Evolutionary conservation across 2,113 vertebrate genomes (phyloP).

Genomic region (Oreotrochilus melanogaster): DNA sequence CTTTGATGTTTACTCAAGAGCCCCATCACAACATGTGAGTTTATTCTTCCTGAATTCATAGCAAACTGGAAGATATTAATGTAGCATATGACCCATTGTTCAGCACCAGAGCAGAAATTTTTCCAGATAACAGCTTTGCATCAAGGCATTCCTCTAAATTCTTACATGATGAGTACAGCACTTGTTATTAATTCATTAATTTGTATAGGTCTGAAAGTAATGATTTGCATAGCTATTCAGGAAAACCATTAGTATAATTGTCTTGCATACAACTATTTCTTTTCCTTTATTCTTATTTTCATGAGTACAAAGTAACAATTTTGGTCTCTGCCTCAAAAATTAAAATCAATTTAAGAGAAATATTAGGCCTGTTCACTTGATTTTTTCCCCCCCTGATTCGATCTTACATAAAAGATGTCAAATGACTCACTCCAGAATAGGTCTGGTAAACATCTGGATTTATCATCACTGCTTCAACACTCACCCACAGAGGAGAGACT

Average conservation of each 20-base stretch:
- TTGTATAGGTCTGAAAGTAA: background rate
- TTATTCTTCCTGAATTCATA: background rate
- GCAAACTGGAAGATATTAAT: background rate
- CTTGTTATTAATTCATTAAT: background rate
- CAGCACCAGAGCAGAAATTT: background rate
- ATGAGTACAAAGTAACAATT: background rate
- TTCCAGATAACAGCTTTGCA: background rate
- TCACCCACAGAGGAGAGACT: background rate
- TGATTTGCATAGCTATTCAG: background rate
- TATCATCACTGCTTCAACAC: background rate
- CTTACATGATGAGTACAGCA: background rate
- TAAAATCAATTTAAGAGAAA: background rate
- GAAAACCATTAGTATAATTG: background rate
- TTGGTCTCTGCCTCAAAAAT: background rate
- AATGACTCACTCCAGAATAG: background rate
- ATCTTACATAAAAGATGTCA: background rate
- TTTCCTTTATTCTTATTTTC: background rate
- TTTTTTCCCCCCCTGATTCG: rapidly evolving
- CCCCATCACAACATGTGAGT: background rate
- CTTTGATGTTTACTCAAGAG: background rate
- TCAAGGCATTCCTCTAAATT: background rate
- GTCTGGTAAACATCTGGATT: background rate
- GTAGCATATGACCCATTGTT: background rate
- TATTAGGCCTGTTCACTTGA: rapidly evolving
- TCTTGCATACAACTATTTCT: background rate